Evolutionary conservation across 2,113 vertebrate species (phyloP), one percentile per base, ranked within the genome.

Genomic region (Tyto alba): DNA sequence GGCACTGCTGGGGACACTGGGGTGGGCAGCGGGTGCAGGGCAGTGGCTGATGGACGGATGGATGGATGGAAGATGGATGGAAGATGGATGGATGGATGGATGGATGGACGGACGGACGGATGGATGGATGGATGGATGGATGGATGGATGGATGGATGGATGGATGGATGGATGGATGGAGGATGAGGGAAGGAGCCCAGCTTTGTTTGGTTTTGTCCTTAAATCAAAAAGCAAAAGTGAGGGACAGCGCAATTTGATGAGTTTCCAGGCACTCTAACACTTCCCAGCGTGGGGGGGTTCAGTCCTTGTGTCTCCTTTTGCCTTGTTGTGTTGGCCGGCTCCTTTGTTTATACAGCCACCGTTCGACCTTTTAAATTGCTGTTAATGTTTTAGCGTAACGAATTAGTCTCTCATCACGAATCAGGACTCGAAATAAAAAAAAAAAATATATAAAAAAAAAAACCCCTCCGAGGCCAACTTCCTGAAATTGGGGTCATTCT

Each of bases 361-460:
- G 85, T 97, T 98, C 99, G 99, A 99, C 99, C 99, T 99, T 98
- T 99, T 98, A 99, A 99, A 99, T 99, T 99, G 99, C 99, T 98
- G 99, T 99, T 99, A 99, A 99, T 99, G 99, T 99, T 99, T 99
- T 99, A 99, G 99, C 99, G 98, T 99, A 98, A 98, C 99, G 99
- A 99, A 99, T 99, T 99, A 99, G 99, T 99, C 99, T 99, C 99
- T 99, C 99, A 99, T 99, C 99, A 99, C 99, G 99, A 98, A 99
- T 98, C 98, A 98, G 98, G 98, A 99, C 99, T 99, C 98, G 98
- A 99, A 99, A 99, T 98, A 98, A 98, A 98, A 98, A 97, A 98
- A 98, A 98, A 97, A 73, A 36, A 22, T 29, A 75, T 16, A 66
- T 15, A 86, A 96, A 97, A 98, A 97, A 98, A 98, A 97, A 97